A percentile compares a stretch with the other conserved stretches of the same genome.
Evolutionary conservation across 1,140 invertebrate species (phyloP).

Genomic region (Ceratina calcarata): DNA sequence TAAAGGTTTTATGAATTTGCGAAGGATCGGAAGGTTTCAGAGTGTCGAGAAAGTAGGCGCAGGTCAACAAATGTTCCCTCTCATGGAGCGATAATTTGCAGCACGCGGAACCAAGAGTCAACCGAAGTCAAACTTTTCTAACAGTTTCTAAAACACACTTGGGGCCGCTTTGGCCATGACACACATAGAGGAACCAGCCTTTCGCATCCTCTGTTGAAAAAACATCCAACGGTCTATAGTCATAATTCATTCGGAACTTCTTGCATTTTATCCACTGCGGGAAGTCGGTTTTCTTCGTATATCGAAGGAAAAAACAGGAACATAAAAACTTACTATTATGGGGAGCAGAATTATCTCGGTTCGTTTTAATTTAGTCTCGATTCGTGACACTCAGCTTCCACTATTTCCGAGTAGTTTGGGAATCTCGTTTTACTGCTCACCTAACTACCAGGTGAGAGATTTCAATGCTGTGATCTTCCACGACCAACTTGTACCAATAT

Average conservation of each 20-base stretch:
- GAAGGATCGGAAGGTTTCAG: not conserved
- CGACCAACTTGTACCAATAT: too few species aligned
- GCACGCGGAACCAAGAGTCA: slow-evolving; percentile 18
- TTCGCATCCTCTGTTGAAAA: slow-evolving; percentile 62
- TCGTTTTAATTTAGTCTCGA: slow-evolving; percentile 2
- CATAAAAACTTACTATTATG: too few species aligned
- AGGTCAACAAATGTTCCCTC: slow-evolving; percentile 34
- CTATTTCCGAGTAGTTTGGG: too few species aligned
- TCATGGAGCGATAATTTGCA: slow-evolving; percentile 57
- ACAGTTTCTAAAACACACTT: slow-evolving; percentile 63
- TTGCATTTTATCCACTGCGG: slow-evolving; percentile 26
- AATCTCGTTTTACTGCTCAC: not conserved
- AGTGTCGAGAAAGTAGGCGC: slow-evolving; percentile 28
- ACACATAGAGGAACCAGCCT: slow-evolving; percentile 60
- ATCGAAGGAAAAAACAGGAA: slow-evolving; percentile 22
- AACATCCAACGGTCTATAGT: slow-evolving; percentile 53
- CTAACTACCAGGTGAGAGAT: slow-evolving; percentile 1
- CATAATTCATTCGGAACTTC: slow-evolving; percentile 55
- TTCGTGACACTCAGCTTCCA: not conserved
- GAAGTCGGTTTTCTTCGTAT: slow-evolving; percentile 37
- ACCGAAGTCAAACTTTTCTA: slow-evolving; percentile 55
- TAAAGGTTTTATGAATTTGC: not conserved
- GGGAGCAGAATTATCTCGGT: not conserved
- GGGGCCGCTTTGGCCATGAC: slow-evolving; percentile 57
- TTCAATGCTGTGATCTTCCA: not conserved